Evolutionary conservation across 1,140 invertebrate species (phyloP).

Genomic region (Cotesia glomerata): DNA sequence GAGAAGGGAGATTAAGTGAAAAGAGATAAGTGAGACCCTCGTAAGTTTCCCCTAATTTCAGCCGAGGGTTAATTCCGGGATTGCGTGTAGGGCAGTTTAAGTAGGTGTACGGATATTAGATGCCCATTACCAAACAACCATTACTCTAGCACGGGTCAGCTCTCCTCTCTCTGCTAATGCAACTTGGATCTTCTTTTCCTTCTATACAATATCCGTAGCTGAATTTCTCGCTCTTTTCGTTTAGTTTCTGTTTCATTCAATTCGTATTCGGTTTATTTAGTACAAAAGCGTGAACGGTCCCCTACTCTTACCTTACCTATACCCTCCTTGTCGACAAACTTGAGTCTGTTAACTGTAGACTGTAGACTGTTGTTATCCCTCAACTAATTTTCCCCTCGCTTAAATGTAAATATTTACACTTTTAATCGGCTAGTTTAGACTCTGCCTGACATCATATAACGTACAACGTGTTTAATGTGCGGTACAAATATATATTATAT

Average conservation of each 20-base stretch:
- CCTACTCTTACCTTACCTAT: too few species aligned
- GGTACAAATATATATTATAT: neutral
- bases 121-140: conserved; percentile 3
- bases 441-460: neutral
- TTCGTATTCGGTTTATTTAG: too few species aligned
- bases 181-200: too few species aligned
- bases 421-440: neutral
- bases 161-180: neutral
- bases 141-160: neutral
- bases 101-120: conserved; percentile 9
- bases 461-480: neutral
- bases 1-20: neutral
- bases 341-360: too few species aligned
- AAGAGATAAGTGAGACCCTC: conserved; percentile 5
- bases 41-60: neutral
- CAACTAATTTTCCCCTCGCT: neutral
- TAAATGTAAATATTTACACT: conserved; percentile 4
- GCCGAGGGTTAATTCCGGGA: neutral
- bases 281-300: too few species aligned
- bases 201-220: too few species aligned
- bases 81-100: conserved; percentile 2
- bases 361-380: too few species aligned
- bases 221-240: neutral
- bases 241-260: neutral
- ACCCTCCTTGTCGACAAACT: too few species aligned